Evolutionary conservation across 64 coral and sea anemone species (phyloP).

Genomic region (Pocillopora verrucosa): DNA sequence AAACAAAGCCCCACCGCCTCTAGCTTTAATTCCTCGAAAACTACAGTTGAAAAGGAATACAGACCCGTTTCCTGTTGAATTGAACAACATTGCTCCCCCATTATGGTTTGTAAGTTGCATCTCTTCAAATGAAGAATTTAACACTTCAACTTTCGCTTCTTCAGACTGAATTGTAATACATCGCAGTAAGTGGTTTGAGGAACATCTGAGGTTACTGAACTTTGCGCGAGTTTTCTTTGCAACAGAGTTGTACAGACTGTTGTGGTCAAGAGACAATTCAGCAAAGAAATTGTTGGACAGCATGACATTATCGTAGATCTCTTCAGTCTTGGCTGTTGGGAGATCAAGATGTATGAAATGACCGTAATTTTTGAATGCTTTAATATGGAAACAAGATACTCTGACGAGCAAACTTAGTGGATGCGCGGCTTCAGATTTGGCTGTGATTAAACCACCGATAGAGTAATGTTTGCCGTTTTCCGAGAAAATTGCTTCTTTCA

Average conservation of each 20-base stretch:
- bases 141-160: background rate
- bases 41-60: background rate
- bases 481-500: background rate
- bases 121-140: background rate
- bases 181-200: background rate
- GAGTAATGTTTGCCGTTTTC: background rate
- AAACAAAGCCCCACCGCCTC: background rate
- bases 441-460: background rate
- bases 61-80: background rate
- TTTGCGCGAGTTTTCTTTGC: background rate
- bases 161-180: background rate
- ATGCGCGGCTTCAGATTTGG: background rate
- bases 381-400: background rate
- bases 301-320: background rate
- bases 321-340: background rate
- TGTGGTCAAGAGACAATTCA: background rate
- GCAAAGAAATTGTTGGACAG: background rate
- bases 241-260: background rate
- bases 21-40: background rate
- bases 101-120: background rate
- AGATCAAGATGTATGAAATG: slow-evolving; percentile 1
- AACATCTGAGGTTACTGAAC: slow-evolving; percentile 1
- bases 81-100: background rate
- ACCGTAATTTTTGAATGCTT: background rate
- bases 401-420: background rate